Conservation (phyloP, 2,797 vertebrate species). For the Hybognathus amarus region DNA sequence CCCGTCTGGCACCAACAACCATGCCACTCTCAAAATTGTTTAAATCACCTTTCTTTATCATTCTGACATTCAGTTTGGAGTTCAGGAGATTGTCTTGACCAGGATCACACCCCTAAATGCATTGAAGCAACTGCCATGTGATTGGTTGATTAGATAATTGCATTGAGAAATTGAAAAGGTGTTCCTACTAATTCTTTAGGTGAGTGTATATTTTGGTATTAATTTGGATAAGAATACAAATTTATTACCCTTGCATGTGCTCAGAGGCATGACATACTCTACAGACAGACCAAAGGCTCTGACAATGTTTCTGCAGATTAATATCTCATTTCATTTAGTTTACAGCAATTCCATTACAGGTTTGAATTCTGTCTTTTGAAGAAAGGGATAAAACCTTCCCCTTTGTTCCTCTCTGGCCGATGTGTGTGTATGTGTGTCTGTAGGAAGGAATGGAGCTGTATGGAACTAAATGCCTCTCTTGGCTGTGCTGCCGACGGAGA, state of each 20-base stretch:
- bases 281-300: conserved; percentile 1
- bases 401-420: conserved; percentile 6
- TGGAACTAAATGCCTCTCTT: conserved; percentile 75
- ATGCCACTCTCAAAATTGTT: too few relatives aligned
- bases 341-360: neutral
- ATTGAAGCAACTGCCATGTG: too few relatives aligned
- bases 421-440: conserved; percentile 57
- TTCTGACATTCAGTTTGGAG: too few relatives aligned
- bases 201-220: neutral
- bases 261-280: conserved; percentile 6
- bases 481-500: conserved; percentile 77
- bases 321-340: neutral
- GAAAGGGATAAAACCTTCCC: neutral
- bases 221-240: neutral
- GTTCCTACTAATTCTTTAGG: too few relatives aligned
- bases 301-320: neutral
- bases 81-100: too few relatives aligned
- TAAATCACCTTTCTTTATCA: too few relatives aligned
- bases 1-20: too few relatives aligned
- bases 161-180: too few relatives aligned
- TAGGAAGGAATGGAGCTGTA: conserved; percentile 81
- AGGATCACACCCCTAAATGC: too few relatives aligned
- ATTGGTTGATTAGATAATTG: too few relatives aligned
- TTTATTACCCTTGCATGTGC: conserved; percentile 13
- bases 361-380: neutral